Evolutionary conservation across 1,140 invertebrate genomes (phyloP), one percentile per base, ranked within the genome.

Genomic region (Hylaeus anthracinus): DNA sequence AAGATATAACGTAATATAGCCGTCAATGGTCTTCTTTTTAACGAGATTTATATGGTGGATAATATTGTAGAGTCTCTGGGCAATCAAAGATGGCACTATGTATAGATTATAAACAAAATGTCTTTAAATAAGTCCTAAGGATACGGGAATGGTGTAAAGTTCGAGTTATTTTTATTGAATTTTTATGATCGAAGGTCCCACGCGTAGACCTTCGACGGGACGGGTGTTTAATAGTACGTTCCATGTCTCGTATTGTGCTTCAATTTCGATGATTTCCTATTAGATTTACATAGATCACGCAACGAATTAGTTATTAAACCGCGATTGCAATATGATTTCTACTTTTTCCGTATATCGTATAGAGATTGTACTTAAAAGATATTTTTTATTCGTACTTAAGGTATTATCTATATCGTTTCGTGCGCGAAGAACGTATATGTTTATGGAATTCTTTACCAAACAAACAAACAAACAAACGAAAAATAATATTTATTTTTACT

Each of bases 401-500:
- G 74, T 70, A 8, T 43, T 66, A 56, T 56, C 65, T 63, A 63
- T 78, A 72, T 86, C 61, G 63, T 63, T 75, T 71, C 51, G 8
- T 73, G 51, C 56, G 75, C 58, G 75, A 72, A 72, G 39, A 78
- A 76, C 56, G 58, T 43, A 69, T 64, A 79, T 83, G 67, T 86
- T 48, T 72, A 81, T 48, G n/a, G 78, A 86, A 74, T 56, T 79
- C 45, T 86, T 79, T 86, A 86, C 72, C 75, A 80, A 86, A 86
- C 65, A 55, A 3, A 43, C 2, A 15, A 37, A 48, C 26, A 45
- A 65, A 78, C 12, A 43, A 26, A 53, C 37, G 15, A 79, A 45
- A 41, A 73, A 56, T 37, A 87, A 83, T 88, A 87, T 87, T 87
- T 87, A 87, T 87, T 87, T 88, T 66, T 83, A 76, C 73, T 88